These are phyloP conservation scores for Meiosimyza platycephala DNA, from an alignment of 2,888 invertebrate genomes.

Conservation along the genomic window DNA sequence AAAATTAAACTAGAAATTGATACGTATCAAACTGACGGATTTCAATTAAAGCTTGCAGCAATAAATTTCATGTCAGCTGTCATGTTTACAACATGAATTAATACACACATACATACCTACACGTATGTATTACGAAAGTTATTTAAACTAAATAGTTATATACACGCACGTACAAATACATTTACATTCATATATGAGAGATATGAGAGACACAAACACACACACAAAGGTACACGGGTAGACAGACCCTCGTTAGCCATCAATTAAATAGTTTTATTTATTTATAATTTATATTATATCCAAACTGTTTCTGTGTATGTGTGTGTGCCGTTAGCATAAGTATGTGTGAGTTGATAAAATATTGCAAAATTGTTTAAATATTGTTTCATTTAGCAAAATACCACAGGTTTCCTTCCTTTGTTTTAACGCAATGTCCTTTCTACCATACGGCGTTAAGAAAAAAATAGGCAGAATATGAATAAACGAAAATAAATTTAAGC, in stretches of 20 bases:
- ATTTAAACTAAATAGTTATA: neutral
- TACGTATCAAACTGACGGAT: conserved; percentile 47
- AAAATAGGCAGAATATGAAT: neutral
- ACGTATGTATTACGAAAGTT: neutral
- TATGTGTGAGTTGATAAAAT: too few species aligned
- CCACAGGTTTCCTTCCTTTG: too few species aligned
- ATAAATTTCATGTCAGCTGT: conserved; percentile 32
- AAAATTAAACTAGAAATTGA: conserved; percentile 25
- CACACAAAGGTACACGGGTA: neutral
- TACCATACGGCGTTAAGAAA: neutral
- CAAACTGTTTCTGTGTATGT: conserved; percentile 25
- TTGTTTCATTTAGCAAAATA: too few species aligned
- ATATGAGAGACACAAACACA: neutral
- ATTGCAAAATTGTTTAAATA: too few species aligned
- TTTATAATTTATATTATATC: conserved; percentile 40
- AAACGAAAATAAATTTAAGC: conserved; percentile 23
- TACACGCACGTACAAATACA: neutral
- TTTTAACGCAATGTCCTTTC: neutral
- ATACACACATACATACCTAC: neutral
- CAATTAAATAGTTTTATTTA: conserved; percentile 46
- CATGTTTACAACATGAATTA: conserved; percentile 23
- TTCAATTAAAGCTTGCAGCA: conserved; percentile 44
- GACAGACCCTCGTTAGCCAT: conserved; percentile 39
- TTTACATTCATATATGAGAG: neutral
- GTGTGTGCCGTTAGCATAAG: too few species aligned